These are phyloP conservation scores for Zoanthus sansibaricus DNA, from an alignment of 92 coral and sea anemone species.

Conservation along the genomic window DNA sequence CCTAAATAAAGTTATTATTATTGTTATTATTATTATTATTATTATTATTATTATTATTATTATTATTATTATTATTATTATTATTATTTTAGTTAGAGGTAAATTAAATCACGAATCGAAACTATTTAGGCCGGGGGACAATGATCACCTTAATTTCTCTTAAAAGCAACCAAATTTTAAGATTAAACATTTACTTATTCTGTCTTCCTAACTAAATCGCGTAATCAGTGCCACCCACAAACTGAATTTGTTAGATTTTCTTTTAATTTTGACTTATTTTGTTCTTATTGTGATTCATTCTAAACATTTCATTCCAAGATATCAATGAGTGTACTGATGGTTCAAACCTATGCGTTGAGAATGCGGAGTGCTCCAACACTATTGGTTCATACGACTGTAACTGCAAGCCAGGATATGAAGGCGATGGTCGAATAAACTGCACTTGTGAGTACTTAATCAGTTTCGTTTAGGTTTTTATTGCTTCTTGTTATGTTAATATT, in stretches of 20 bases:
- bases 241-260: background rate
- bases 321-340: background rate
- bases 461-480: background rate
- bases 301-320: background rate
- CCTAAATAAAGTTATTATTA: no score
- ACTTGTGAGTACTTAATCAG: conserved; percentile 45
- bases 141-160: no score
- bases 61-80: no score
- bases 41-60: no score
- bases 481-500: background rate
- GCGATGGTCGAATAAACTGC: conserved; percentile 65
- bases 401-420: conserved; percentile 70
- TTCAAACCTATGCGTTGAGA: conserved; percentile 38
- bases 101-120: no score
- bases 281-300: background rate
- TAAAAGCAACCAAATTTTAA: no score
- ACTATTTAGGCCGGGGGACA: no score
- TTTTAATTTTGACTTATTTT: background rate
- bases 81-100: no score
- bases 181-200: no score
- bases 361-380: conserved; percentile 76
- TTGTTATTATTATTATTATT: no score
- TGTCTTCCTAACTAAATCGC: background rate
- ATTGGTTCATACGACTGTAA: conserved; percentile 73
- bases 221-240: background rate